Base-by-base conservation (phyloP, 2,797 vertebrate species). In the Pangasius macronema region DNA sequence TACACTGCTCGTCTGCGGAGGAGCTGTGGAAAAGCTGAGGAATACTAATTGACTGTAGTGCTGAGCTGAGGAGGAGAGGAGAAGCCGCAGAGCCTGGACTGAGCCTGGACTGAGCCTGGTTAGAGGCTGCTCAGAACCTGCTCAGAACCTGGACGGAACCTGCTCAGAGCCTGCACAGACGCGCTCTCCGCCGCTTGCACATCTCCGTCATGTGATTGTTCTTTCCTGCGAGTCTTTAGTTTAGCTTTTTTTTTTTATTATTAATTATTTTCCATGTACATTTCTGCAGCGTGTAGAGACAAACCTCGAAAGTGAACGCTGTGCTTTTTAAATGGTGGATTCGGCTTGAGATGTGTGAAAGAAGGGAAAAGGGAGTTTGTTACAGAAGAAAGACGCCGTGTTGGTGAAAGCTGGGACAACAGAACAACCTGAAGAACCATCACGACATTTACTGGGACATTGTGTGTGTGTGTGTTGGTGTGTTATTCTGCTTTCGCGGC, bases 201-300 rank as follows among this genome's bases (percentile, higher is more conserved):
- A 36, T 24, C 27, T 75, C 70, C 80, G 87, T 77, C 84, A 88
- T 86, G 90, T 89, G 87, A 91, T 61, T 70, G 72, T 36, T 63
- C 61, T 85, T 67, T 46, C n/a, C 53, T 14, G 27, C 51, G 13
- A 57, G 39, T 10, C 55, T 61, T 14, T 75, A 27, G 39, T 33
- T n/a, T 70, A 86, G 72, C 61, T 83, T 87, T 33, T 46, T 63
- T 83, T 87, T 63, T 83, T 65, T 27, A 70, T 30, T 5, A 42
- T 42, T 42, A 42, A 42, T 77, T 90, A 51, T 86, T 53, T 88
- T 82, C 51, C 36, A 72, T 86, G 63, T 39, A 20, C 90, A 83
- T 86, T 92, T 91, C 89, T 89, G 87, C 89, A 76, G 6, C 83
- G 9, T 87, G 85, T 79, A 59, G 87, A 79, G 59, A 87, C 61